Percentiles rank a stretch among this genome's conserved stretches.
Conservation (phyloP, 2,888 invertebrate genomes). For the Spisula solida region DNA sequence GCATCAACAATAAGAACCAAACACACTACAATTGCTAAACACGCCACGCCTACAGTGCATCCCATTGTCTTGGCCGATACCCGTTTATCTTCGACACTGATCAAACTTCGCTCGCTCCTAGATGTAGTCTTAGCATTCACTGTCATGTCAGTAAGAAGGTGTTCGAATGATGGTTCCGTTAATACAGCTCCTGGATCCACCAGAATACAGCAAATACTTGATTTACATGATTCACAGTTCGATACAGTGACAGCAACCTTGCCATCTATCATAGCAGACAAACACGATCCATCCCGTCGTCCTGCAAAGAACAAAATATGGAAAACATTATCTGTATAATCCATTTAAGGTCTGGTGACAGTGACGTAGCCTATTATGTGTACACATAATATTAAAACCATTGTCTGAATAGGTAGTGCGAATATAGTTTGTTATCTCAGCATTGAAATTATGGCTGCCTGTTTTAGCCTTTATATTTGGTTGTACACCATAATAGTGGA, state of each 20-base stretch:
- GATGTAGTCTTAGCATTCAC: neutral
- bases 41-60: neutral
- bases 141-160: neutral
- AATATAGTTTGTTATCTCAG: too few species aligned
- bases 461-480: too few species aligned
- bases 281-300: neutral
- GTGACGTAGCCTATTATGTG: too few species aligned
- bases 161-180: neutral
- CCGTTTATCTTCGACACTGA: neutral
- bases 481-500: too few species aligned
- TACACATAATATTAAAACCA: too few species aligned
- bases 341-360: too few species aligned
- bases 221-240: neutral
- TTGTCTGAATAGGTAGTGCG: too few species aligned
- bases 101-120: neutral
- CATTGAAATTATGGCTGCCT: too few species aligned
- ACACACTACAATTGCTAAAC: neutral
- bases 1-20: neutral
- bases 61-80: neutral
- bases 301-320: neutral
- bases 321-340: too few species aligned
- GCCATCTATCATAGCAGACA: neutral
- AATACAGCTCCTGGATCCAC: neutral
- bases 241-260: neutral
- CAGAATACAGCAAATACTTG: neutral